These are phyloP conservation scores for Perca fluviatilis DNA, from an alignment of 2,113 vertebrate species.

Conservation along the genomic window DNA sequence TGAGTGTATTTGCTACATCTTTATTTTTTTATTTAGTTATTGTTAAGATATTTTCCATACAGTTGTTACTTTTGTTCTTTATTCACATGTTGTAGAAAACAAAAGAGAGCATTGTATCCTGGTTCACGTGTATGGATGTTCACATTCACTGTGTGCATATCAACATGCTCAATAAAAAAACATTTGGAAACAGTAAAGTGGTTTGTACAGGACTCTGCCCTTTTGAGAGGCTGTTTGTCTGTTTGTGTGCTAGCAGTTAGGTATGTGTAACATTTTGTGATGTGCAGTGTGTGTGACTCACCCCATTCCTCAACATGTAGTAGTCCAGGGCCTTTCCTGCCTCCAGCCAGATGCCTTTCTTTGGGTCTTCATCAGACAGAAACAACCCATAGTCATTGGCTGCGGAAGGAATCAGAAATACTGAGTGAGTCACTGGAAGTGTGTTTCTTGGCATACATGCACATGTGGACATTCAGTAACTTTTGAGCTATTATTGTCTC, in stretches of 20 bases:
- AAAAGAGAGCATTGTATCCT: no score
- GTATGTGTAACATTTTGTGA: neutral
- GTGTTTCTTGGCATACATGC: conserved; percentile 1
- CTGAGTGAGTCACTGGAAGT: conserved; percentile 18
- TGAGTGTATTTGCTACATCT: no score
- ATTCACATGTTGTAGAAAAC: no score
- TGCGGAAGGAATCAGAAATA: conserved; percentile 75
- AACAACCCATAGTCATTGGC: conserved; percentile 98
- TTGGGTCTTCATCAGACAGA: conserved; percentile 97
- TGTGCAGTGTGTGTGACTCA: conserved; percentile 75
- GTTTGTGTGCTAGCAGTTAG: neutral
- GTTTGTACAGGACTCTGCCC: no score
- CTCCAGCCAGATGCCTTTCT: conserved; percentile 99
- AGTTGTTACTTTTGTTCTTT: no score
- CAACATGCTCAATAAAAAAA: no score
- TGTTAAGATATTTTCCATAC: no score
- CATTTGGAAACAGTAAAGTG: no score
- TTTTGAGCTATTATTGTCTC: neutral
- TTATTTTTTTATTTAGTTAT: no score
- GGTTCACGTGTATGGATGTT: no score
- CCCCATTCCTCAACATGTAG: conserved; percentile 99
- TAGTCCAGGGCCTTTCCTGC: conserved; percentile 97
- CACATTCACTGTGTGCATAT: no score
- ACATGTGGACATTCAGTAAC: neutral
- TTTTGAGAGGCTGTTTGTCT: no score